Percentiles rank a stretch among this genome's conserved stretches.
These are phyloP conservation scores for Drosophila triauraria DNA, from an alignment of 1,140 invertebrate genomes.

Conservation along the genomic window DNA sequence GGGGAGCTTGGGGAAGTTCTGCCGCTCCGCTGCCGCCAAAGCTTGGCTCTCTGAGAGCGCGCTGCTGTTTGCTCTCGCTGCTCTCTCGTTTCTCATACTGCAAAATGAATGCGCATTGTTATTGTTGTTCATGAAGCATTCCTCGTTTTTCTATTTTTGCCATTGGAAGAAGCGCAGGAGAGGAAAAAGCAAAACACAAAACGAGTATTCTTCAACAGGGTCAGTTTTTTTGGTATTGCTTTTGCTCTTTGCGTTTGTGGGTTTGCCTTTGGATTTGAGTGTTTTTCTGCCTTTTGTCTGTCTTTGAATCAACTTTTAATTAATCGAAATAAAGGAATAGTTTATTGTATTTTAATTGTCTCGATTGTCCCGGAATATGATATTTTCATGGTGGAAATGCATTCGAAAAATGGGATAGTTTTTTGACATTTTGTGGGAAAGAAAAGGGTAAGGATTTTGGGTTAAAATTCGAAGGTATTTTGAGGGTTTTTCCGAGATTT, in stretches of 20 bases:
- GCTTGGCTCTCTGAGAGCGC: constrained; percentile 32
- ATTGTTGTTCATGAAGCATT: constrained; percentile 37
- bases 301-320: constrained; percentile 62
- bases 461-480: constrained; percentile 3
- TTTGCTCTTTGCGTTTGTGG: constrained; percentile 11
- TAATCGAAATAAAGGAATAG: constrained; percentile 42
- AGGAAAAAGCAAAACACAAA: constrained; percentile 27
- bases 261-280: constrained; percentile 13
- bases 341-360: constrained; percentile 53
- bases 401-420: constrained; percentile 12
- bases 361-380: constrained; percentile 47
- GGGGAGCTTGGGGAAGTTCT: constrained; percentile 19
- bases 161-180: constrained; percentile 57
- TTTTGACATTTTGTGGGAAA: constrained; percentile 53
- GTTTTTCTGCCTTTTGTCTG: constrained; percentile 30
- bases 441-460: constrained; percentile 33
- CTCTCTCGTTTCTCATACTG: constrained; percentile 26
- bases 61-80: constrained; percentile 1
- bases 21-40: constrained; percentile 43
- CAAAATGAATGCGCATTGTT: constrained; percentile 73
- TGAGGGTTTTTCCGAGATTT: constrained; percentile 22
- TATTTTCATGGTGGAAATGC: constrained; percentile 45
- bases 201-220: constrained; percentile 56
- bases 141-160: constrained; percentile 42
- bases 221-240: constrained; percentile 23